Base-by-base conservation (phyloP, 1,140 invertebrate genomes). In the Gerris buenoi region DNA sequence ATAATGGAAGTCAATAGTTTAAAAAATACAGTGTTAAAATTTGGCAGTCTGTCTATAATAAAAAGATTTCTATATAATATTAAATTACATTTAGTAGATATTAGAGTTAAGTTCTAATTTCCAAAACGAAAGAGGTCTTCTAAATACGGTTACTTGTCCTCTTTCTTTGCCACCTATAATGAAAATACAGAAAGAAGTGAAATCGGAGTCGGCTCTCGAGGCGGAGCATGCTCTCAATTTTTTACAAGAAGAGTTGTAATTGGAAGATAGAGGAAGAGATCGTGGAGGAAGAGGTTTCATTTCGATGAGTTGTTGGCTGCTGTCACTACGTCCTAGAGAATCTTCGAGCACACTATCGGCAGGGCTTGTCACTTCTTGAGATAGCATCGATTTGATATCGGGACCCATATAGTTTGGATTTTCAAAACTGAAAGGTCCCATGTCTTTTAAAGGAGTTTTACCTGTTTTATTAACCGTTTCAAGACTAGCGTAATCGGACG, bases 401-500 rank as follows among this genome's bases (percentile, higher is more conserved):
- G 86, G 79, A 0, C 85, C 86, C 57, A 88, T 74, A 70, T 89
- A 89, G 71, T 89, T 88, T 1, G 86, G 87, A 74, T 89, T 89
- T 67, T 84, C 86, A 60, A 74, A 74, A 64, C 72, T 72, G 25
- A 69, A 67, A n/a, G 71, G 70, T 1, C 64, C 65, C n/a, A 67
- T 66, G 64, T 71, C 69, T 10, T 67, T 64, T 27, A 29, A 63
- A n/a, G 28, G 72, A 57, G 74, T 73, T 29, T 71, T 64, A 70
- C 67, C 83, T 72, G 76, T 76, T 73, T 74, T 79, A 74, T 84
- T 83, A 1, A 85, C 77, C 0, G 83, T 83, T 73, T 87, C 88
- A 33, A 88, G 87, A 71, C 86, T 88, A 26, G 85, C 85, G 72
- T 90, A 90, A 72, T 89, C 88, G 0, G 87, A 89, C 0, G 87